A percentile compares a stretch with the other conserved stretches of the same genome.
Evolutionary conservation across 2,113 vertebrate genomes (phyloP).

Genomic region (Sinocyclocheilus anshuiensis): DNA sequence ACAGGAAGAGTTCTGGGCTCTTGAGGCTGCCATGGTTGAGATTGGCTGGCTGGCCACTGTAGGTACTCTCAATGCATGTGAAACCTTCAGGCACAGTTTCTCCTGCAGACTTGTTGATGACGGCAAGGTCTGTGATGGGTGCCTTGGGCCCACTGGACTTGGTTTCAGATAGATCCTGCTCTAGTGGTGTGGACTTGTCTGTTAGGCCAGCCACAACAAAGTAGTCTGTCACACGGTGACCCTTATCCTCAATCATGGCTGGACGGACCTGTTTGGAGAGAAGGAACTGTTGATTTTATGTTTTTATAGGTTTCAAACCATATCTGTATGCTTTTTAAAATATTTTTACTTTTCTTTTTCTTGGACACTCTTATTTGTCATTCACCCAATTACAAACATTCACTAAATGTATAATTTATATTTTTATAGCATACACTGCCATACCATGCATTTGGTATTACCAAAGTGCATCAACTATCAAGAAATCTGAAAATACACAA

Average conservation of each 20-base stretch:
- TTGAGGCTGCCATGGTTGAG: slow-evolving; percentile 97
- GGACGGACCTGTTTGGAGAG: slow-evolving; percentile 69
- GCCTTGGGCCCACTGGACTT: slow-evolving; percentile 91
- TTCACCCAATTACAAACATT: too few species aligned
- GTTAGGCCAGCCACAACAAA: slow-evolving; percentile 97
- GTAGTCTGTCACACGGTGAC: slow-evolving; percentile 95
- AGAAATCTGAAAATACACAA: not conserved
- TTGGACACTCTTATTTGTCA: too few species aligned
- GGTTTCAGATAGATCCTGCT: slow-evolving; percentile 90
- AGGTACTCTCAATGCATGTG: slow-evolving; percentile 91
- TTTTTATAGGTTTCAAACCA: not conserved
- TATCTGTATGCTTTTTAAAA: not conserved
- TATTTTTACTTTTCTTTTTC: too few species aligned
- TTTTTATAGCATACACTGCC: not conserved
- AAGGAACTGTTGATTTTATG: not conserved
- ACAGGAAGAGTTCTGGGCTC: slow-evolving; percentile 95
- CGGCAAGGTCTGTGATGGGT: slow-evolving; percentile 92
- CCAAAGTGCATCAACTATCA: not conserved
- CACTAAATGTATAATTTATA: not conserved
- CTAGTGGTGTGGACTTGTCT: slow-evolving; percentile 86
- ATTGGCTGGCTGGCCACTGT: slow-evolving; percentile 90
- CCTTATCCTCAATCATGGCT: slow-evolving; percentile 96
- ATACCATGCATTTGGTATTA: not conserved
- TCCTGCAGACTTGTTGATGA: slow-evolving; percentile 92
- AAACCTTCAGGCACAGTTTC: slow-evolving; percentile 94